Conservation (phyloP, 2,797 vertebrate species). For the Arrhamphus sclerolepis region DNA sequence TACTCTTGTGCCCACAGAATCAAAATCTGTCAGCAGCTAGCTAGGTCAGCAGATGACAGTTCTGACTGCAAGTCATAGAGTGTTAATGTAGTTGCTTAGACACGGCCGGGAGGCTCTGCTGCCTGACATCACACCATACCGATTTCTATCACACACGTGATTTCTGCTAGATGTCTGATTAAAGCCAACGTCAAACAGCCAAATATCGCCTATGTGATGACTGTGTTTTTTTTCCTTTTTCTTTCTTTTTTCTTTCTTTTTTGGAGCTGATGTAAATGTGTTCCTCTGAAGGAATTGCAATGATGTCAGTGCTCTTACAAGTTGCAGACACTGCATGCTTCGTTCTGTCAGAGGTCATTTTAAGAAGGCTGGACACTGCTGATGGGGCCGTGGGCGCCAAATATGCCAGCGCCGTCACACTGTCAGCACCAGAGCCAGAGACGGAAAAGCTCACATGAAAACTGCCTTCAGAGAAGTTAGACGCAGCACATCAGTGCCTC, state of each 20-base stretch:
- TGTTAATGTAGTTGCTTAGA: constrained; percentile 38
- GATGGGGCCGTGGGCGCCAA: constrained; percentile 28
- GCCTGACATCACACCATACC: constrained; percentile 3
- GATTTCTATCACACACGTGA: constrained; percentile 13
- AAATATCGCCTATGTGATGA: not conserved
- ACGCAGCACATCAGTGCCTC: constrained; percentile 11
- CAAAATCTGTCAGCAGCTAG: constrained; percentile 33
- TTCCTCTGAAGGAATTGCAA: constrained; percentile 5
- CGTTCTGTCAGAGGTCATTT: constrained; percentile 29
- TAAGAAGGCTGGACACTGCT: constrained; percentile 7
- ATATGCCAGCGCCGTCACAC: constrained; percentile 2
- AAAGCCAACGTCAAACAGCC: not conserved
- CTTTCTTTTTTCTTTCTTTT: too few species aligned
- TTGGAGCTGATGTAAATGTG: not conserved
- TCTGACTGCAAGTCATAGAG: constrained; percentile 38
- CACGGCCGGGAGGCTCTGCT: constrained; percentile 21
- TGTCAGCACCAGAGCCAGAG: constrained; percentile 9
- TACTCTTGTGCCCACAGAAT: constrained; percentile 20
- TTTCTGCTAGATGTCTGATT: constrained; percentile 25
- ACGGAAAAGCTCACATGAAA: constrained; percentile 19
- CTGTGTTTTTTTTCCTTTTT: too few species aligned
- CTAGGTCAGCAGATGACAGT: constrained; percentile 33
- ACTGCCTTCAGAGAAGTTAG: constrained; percentile 9
- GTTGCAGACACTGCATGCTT: not conserved
- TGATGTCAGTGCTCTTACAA: not conserved